Percentiles rank a stretch among this genome's conserved stretches.
These are phyloP conservation scores for Gymnocephalus cernua DNA, from an alignment of 2,113 vertebrate species.

Conservation along the genomic window DNA sequence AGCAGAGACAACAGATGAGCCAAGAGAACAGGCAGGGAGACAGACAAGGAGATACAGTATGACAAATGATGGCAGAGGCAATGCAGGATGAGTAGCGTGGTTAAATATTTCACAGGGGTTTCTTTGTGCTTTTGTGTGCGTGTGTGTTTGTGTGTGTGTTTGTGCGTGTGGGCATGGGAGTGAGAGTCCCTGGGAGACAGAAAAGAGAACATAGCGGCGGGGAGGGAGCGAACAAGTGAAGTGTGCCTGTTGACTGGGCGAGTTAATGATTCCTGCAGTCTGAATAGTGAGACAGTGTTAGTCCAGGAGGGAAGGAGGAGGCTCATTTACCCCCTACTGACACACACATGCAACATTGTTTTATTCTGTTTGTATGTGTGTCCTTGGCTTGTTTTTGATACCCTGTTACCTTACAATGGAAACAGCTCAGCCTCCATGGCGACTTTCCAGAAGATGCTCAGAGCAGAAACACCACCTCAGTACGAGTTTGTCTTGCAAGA, in stretches of 20 bases:
- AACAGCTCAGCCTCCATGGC: slow-evolving; percentile 27
- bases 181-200: slow-evolving; percentile 35
- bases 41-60: slow-evolving; percentile 65
- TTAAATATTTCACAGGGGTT: slow-evolving; percentile 79
- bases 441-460: slow-evolving; percentile 37
- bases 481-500: not conserved
- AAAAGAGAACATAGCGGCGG: slow-evolving; percentile 51
- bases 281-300: slow-evolving; percentile 68
- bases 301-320: slow-evolving; percentile 55
- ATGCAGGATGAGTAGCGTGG: slow-evolving; percentile 56
- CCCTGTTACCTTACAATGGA: slow-evolving; percentile 9
- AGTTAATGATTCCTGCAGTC: slow-evolving; percentile 80
- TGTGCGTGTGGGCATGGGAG: slow-evolving; percentile 5
- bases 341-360: slow-evolving; percentile 47
- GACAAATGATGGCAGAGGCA: slow-evolving; percentile 72
- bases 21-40: slow-evolving; percentile 67
- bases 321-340: slow-evolving; percentile 68
- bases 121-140: slow-evolving; percentile 66
- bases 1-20: slow-evolving; percentile 79
- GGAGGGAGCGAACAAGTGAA: slow-evolving; percentile 52
- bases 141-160: slow-evolving; percentile 17
- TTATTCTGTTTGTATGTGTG: slow-evolving; percentile 21
- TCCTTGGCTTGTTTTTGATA: slow-evolving; percentile 24
- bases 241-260: slow-evolving; percentile 77
- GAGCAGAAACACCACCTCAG: slow-evolving; percentile 1